Evolutionary conservation across 2,888 invertebrate genomes (phyloP).

Genomic region (Rhyacophila evoluta): DNA sequence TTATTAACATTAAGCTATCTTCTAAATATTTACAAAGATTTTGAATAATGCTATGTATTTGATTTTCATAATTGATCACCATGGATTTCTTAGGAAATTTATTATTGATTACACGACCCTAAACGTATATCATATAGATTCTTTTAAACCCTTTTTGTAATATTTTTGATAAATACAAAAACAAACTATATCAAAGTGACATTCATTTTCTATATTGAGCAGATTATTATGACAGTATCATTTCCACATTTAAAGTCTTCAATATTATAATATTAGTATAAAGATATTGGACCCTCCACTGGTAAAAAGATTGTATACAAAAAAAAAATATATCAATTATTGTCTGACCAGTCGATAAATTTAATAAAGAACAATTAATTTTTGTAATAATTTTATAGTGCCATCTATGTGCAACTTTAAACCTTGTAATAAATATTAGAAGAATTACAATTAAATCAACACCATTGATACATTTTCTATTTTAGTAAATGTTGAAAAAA

Average conservation of each 20-base stretch:
- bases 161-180: too few relatives aligned
- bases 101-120: too few relatives aligned
- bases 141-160: too few relatives aligned
- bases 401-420: slow-evolving; percentile 7
- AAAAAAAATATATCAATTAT: slow-evolving; percentile 6
- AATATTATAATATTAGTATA: neutral
- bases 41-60: too few relatives aligned
- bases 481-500: neutral
- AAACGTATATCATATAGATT: too few relatives aligned
- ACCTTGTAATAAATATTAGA: neutral
- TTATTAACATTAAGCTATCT: too few relatives aligned
- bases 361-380: neutral
- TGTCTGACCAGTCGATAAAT: slow-evolving; percentile 5
- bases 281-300: neutral
- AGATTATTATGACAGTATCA: neutral
- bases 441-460: neutral
- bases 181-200: neutral
- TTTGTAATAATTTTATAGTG: slow-evolving; percentile 1
- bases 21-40: too few relatives aligned
- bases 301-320: neutral
- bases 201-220: neutral
- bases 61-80: too few relatives aligned
- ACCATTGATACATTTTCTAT: slow-evolving; percentile 6
- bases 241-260: neutral
- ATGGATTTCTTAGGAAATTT: too few relatives aligned